A percentile compares a stretch with the other conserved stretches of the same genome.
Conservation (phyloP, 2,888 invertebrate species). For the Hypselothyrea guttata region DNA sequence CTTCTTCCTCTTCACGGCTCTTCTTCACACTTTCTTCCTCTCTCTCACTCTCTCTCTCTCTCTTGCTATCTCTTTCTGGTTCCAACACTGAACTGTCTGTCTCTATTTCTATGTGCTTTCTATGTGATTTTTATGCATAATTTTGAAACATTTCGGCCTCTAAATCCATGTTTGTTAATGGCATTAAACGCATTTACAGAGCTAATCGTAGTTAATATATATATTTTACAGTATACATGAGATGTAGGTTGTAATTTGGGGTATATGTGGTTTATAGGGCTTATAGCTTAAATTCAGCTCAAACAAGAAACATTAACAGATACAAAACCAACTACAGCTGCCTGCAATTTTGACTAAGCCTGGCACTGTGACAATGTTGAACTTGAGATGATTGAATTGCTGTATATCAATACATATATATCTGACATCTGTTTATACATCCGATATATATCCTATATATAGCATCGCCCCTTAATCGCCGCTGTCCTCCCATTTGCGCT, state of each 20-base stretch:
- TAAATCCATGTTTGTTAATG: too few species aligned
- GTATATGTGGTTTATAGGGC: neutral
- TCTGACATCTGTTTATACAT: slow-evolving; percentile 1
- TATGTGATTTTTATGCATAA: slow-evolving; percentile 39
- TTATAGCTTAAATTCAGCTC: neutral
- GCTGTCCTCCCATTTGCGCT: slow-evolving; percentile 92
- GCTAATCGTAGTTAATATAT: slow-evolving; percentile 27
- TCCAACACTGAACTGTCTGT: slow-evolving; percentile 27
- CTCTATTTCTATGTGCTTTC: slow-evolving; percentile 51
- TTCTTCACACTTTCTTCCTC: slow-evolving; percentile 17
- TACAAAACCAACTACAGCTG: slow-evolving; percentile 7
- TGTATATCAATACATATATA: slow-evolving; percentile 10
- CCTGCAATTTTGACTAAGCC: slow-evolving; percentile 30
- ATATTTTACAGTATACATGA: slow-evolving; percentile 52
- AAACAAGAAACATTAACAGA: slow-evolving; percentile 7
- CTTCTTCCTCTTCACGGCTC: too few species aligned
- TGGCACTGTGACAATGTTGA: slow-evolving; percentile 42
- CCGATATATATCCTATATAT: slow-evolving; percentile 1
- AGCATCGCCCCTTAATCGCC: slow-evolving; percentile 86
- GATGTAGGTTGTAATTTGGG: slow-evolving; percentile 20
- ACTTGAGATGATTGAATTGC: slow-evolving; percentile 35
- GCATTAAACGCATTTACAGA: slow-evolving; percentile 32
- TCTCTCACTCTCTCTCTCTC: slow-evolving; percentile 15
- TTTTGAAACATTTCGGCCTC: slow-evolving; percentile 59
- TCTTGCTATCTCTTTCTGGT: slow-evolving; percentile 22